phyloP scores from a whole-genome alignment of 2,113 vertebrate species.

The Ia io region DNA sequence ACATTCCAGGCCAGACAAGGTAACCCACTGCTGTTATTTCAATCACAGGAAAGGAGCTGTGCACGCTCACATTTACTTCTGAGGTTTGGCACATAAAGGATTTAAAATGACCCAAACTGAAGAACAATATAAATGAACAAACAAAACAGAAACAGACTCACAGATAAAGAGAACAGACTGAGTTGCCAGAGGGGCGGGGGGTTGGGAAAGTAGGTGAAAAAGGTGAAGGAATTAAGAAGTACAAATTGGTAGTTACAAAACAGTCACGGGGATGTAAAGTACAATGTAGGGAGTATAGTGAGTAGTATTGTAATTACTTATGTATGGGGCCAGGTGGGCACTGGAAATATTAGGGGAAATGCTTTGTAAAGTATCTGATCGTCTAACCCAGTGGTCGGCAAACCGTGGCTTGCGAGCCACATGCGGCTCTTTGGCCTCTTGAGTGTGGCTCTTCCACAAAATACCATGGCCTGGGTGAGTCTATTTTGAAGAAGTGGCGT shows the following conservation, averaged over 20 bases:
- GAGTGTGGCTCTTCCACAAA: no score
- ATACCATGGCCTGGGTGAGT: no score
- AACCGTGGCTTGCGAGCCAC: no score
- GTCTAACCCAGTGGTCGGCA: neutral
- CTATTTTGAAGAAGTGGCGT: no score
- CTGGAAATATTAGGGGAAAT: neutral
- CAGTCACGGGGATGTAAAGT: neutral
- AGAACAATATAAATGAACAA: neutral
- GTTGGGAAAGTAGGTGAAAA: neutral
- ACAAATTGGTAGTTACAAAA: neutral
- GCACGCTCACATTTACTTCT: neutral
- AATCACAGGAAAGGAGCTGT: neutral
- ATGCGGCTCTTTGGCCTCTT: no score
- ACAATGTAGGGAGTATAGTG: no score
- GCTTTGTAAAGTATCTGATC: neutral
- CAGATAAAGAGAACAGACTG: neutral
- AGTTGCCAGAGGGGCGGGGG: neutral
- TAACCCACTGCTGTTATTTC: neutral
- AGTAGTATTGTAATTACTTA: neutral
- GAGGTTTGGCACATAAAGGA: neutral
- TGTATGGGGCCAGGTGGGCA: neutral
- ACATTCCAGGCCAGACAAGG: neutral
- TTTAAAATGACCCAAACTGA: neutral
- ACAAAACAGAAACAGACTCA: neutral
- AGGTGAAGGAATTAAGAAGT: neutral